These are phyloP conservation scores for Anoplophora glabripennis DNA, from an alignment of 1,140 invertebrate genomes.

Conservation along the genomic window DNA sequence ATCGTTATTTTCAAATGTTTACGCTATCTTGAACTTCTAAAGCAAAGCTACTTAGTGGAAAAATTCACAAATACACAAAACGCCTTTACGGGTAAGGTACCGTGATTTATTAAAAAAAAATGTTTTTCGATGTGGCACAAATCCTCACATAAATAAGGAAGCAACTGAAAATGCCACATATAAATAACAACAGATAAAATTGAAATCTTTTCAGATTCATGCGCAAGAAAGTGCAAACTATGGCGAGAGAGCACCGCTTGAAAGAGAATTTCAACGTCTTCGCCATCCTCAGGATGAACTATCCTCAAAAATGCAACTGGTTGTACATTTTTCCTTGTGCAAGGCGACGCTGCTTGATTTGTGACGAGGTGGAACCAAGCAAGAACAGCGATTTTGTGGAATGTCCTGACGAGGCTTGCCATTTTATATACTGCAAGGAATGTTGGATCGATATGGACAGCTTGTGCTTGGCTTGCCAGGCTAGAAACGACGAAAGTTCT, in stretches of 20 bases:
- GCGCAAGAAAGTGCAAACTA: conserved; percentile 55
- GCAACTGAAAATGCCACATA: too few relatives aligned
- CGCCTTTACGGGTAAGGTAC: too few relatives aligned
- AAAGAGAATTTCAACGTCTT: conserved; percentile 54
- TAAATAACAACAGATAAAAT: too few relatives aligned
- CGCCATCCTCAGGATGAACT: conserved; percentile 48
- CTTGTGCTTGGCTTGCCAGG: conserved; percentile 42
- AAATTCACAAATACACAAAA: too few relatives aligned
- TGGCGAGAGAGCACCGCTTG: conserved; percentile 49
- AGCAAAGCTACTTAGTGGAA: too few relatives aligned
- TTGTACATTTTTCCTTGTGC: conserved; percentile 55
- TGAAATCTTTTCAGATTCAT: conserved; percentile 49
- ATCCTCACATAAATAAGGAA: too few relatives aligned
- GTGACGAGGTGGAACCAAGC: conserved; percentile 58
- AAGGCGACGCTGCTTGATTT: conserved; percentile 63
- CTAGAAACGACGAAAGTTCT: conserved; percentile 24
- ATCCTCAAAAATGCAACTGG: conserved; percentile 58
- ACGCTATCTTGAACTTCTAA: too few relatives aligned
- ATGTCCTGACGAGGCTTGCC: conserved; percentile 51
- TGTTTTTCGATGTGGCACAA: too few relatives aligned
- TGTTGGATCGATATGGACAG: conserved; percentile 55
- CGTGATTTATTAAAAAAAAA: too few relatives aligned
- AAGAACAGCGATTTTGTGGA: conserved; percentile 38
- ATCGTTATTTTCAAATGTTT: too few relatives aligned
- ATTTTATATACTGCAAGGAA: conserved; percentile 53